Conservation (phyloP, 1,140 invertebrate species). For the Nautilus pompilius region DNA sequence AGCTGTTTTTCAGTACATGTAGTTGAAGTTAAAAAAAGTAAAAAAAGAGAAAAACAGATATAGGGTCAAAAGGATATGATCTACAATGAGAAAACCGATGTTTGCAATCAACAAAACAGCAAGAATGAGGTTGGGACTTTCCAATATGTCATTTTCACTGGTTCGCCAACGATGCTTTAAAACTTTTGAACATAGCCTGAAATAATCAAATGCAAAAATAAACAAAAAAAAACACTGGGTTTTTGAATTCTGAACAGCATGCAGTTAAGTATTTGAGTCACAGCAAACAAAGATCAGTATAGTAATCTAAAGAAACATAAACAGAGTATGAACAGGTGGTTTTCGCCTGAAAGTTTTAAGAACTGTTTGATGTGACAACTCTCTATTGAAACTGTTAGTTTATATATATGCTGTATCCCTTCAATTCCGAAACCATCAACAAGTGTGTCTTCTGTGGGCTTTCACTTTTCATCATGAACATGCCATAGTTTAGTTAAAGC, state of each 20-base stretch:
- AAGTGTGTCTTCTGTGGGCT: too few relatives aligned
- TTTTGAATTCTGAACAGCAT: too few relatives aligned
- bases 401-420: too few relatives aligned
- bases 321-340: background rate
- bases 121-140: constrained; percentile 47
- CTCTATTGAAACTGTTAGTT: too few relatives aligned
- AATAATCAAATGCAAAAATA: constrained; percentile 9
- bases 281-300: background rate
- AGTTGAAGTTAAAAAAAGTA: background rate
- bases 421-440: too few relatives aligned
- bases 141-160: constrained; percentile 28
- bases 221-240: background rate
- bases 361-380: too few relatives aligned
- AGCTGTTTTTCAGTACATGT: too few relatives aligned
- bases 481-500: too few relatives aligned
- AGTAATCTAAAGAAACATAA: background rate
- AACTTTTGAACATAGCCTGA: constrained; percentile 25
- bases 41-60: background rate
- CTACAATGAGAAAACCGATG: constrained; percentile 86
- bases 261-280: too few relatives aligned
- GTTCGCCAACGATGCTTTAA: constrained; percentile 11
- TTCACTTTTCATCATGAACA: too few relatives aligned
- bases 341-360: background rate
- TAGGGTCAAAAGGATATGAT: constrained; percentile 62
- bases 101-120: constrained; percentile 71